Percentiles rank a stretch among this genome's conserved stretches.
Conservation (phyloP, 2,797 vertebrate species). For the Caiman crocodilus region DNA sequence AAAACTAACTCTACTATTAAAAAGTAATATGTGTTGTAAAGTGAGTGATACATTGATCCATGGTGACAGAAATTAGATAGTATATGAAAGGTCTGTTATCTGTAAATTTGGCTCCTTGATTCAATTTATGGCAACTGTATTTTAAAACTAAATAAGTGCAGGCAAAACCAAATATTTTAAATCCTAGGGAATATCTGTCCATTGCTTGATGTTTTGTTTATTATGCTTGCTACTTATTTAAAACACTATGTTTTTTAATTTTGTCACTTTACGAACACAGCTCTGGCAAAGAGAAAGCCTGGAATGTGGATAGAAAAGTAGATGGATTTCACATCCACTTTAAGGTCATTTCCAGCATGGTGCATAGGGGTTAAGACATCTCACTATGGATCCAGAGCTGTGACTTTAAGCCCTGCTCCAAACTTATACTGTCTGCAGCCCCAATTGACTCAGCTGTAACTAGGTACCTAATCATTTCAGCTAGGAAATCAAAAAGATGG, state of each 20-base stretch:
- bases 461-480: no score
- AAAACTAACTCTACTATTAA: slow-evolving; percentile 67
- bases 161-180: slow-evolving; percentile 57
- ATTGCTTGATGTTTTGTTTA: slow-evolving; percentile 2
- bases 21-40: slow-evolving; percentile 29
- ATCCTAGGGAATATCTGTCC: slow-evolving; percentile 41
- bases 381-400: no score
- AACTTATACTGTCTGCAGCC: no score
- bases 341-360: background rate
- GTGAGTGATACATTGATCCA: slow-evolving; percentile 58
- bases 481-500: no score
- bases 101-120: slow-evolving; percentile 52
- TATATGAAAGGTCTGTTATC: slow-evolving; percentile 58
- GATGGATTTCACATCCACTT: rapidly evolving
- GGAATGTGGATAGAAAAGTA: background rate
- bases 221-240: background rate
- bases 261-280: background rate
- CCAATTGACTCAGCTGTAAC: no score
- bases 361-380: background rate
- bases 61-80: slow-evolving; percentile 66
- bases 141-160: slow-evolving; percentile 62
- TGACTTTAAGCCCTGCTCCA: no score
- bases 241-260: background rate
- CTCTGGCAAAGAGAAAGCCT: background rate
- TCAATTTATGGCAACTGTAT: slow-evolving; percentile 50